A percentile compares a stretch with the other conserved stretches of the same genome.
Conservation (phyloP, 1,140 invertebrate species). For the Agraylea sexmaculata region DNA sequence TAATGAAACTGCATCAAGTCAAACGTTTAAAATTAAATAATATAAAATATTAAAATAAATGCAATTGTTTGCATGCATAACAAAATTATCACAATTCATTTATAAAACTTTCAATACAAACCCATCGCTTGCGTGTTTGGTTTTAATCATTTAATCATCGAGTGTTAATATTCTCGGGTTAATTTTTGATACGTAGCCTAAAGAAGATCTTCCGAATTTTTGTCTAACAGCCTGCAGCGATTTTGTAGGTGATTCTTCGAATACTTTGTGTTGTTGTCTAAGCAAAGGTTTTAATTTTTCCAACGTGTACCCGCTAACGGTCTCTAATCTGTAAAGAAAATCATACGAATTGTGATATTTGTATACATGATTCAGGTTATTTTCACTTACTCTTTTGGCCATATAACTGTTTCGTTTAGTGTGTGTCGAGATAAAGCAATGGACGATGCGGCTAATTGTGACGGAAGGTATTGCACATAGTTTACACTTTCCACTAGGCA, state of each 20-base stretch:
- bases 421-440: constrained; percentile 44
- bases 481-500: constrained; percentile 47
- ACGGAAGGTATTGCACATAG: constrained; percentile 45
- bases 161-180: constrained; percentile 21
- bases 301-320: constrained; percentile 34
- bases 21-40: too few species aligned
- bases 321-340: constrained; percentile 24
- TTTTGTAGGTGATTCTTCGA: constrained; percentile 33
- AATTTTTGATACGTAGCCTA: constrained; percentile 23
- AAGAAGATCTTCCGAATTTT: constrained; percentile 38
- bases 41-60: too few species aligned
- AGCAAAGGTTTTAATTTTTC: constrained; percentile 39
- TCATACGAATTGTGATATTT: constrained; percentile 4
- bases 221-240: constrained; percentile 43
- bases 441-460: constrained; percentile 44
- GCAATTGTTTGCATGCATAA: too few species aligned
- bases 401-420: constrained; percentile 23
- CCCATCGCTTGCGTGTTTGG: too few species aligned
- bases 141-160: too few species aligned
- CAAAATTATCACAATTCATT: too few species aligned
- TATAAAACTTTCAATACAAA: too few species aligned
- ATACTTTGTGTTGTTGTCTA: constrained; percentile 35
- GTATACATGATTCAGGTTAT: neutral
- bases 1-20: too few species aligned
- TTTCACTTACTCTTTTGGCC: constrained; percentile 28